phyloP scores from a whole-genome alignment of 2,797 vertebrate genomes.

The Neomorphus geoffroyi region DNA sequence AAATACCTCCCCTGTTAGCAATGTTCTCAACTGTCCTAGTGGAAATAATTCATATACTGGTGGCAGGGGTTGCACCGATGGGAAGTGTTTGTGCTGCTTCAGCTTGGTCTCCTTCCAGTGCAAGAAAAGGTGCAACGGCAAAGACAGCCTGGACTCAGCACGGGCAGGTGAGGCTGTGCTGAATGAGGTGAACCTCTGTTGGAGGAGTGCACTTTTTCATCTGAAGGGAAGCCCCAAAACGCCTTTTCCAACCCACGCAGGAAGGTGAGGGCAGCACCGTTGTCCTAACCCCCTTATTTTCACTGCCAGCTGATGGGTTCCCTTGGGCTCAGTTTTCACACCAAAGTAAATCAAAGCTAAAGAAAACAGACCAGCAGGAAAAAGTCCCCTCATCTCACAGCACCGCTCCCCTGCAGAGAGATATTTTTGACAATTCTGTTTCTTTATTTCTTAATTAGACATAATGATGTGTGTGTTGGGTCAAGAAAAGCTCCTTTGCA shows the following conservation, averaged over 20 bases:
- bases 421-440: conserved; percentile 17
- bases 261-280: neutral
- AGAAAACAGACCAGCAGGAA: conserved; percentile 21
- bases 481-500: conserved; percentile 31
- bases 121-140: neutral
- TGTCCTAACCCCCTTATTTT: neutral
- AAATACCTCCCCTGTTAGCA: neutral
- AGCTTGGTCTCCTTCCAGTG: neutral
- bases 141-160: neutral
- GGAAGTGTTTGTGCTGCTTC: neutral
- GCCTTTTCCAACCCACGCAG: neutral
- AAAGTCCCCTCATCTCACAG: conserved; percentile 6
- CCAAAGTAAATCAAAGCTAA: conserved; percentile 8
- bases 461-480: conserved; percentile 29
- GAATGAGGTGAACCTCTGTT: neutral
- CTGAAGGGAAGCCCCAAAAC: neutral
- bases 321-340: neutral
- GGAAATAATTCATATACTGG: neutral
- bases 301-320: neutral
- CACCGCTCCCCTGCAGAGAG: neutral
- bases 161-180: neutral
- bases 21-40: neutral
- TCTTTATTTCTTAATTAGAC: conserved; percentile 58
- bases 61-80: neutral
- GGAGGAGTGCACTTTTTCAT: neutral